phyloP scores from a whole-genome alignment of 2,797 vertebrate genomes.

The Botia almorhae region DNA sequence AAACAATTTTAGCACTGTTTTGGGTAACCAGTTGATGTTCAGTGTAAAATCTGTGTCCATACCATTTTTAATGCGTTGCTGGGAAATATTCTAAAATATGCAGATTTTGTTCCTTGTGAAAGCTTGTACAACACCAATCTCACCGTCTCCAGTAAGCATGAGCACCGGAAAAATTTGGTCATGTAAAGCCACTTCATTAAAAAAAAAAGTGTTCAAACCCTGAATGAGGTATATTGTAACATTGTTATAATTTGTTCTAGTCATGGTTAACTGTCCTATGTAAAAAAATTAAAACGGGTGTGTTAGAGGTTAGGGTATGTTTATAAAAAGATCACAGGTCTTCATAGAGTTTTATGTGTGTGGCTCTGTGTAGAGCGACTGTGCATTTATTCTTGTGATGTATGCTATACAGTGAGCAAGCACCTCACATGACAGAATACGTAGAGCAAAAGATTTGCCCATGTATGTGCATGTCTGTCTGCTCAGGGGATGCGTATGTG shows the following conservation, averaged over 20 bases:
- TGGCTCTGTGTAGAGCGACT: slow-evolving; percentile 1
- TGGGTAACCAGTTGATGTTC: too few relatives aligned
- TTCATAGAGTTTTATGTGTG: slow-evolving; percentile 27
- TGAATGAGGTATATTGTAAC: background rate
- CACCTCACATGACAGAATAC: slow-evolving; percentile 24
- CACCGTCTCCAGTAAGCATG: background rate
- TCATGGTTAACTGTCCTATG: background rate
- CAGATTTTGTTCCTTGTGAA: too few relatives aligned
- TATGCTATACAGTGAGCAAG: background rate
- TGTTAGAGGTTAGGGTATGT: too few relatives aligned
- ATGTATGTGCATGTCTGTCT: slow-evolving; percentile 71
- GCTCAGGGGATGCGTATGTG: slow-evolving; percentile 72
- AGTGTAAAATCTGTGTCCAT: too few relatives aligned
- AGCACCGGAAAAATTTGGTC: background rate
- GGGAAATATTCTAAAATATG: too few relatives aligned
- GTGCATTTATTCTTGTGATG: background rate
- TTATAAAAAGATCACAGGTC: slow-evolving; percentile 32
- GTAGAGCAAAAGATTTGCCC: slow-evolving; percentile 68
- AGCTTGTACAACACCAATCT: too few relatives aligned
- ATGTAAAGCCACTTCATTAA: background rate
- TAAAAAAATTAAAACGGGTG: too few relatives aligned
- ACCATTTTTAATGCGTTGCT: too few relatives aligned
- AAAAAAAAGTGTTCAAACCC: background rate
- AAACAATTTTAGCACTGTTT: too few relatives aligned
- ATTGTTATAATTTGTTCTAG: background rate